Percentiles rank a stretch among this genome's conserved stretches.
phyloP scores from a whole-genome alignment of 1,140 invertebrate genomes.

The Zaprionus ghesquierei region DNA sequence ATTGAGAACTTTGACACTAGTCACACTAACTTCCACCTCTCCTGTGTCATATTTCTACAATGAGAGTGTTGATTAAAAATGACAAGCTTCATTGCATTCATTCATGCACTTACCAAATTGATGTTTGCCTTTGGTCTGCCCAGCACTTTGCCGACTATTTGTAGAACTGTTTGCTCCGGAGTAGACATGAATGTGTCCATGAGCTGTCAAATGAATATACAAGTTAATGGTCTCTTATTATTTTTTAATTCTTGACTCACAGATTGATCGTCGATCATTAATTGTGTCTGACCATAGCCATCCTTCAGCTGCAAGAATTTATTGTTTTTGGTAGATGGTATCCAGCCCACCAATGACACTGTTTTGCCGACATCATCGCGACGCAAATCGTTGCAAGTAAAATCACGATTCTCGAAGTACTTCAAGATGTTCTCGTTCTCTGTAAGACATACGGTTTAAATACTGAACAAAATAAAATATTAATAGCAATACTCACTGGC shows the following conservation, averaged over 20 bases:
- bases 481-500: conserved; percentile 56
- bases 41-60: conserved; percentile 82
- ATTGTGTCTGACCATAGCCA: conserved; percentile 89
- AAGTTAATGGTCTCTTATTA: neutral
- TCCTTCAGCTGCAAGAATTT: conserved; percentile 90
- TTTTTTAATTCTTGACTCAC: conserved; percentile 23
- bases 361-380: conserved; percentile 85
- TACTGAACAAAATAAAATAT: neutral
- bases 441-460: conserved; percentile 12
- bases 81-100: neutral
- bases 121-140: conserved; percentile 74
- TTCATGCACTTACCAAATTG: conserved; percentile 58
- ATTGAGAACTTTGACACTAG: conserved; percentile 72
- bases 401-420: conserved; percentile 85
- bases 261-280: conserved; percentile 85
- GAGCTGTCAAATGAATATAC: conserved; percentile 34
- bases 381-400: conserved; percentile 89
- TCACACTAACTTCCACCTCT: conserved; percentile 79
- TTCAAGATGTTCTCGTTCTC: conserved; percentile 81
- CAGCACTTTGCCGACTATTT: conserved; percentile 79
- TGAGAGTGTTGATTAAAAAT: neutral
- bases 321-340: conserved; percentile 86
- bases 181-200: conserved; percentile 69
- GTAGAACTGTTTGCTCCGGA: conserved; percentile 69
- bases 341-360: conserved; percentile 90